Evolutionary conservation across 2,113 vertebrate species (phyloP).

Genomic region (Antechinus stuartii): DNA sequence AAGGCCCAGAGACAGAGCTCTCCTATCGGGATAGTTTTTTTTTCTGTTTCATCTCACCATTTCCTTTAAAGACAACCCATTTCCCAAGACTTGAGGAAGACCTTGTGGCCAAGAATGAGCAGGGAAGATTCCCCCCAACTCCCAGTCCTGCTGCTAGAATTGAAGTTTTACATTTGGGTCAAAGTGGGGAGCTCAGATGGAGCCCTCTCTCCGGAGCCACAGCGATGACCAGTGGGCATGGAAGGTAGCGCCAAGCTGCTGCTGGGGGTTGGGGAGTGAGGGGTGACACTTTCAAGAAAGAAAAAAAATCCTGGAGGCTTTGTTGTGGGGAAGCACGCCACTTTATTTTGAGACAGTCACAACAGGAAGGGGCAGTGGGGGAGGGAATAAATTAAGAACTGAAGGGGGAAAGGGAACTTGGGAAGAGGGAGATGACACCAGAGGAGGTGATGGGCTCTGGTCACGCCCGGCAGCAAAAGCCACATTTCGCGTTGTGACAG

Average conservation of each 20-base stretch:
- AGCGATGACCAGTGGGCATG: background rate
- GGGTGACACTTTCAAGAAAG: constrained; percentile 21
- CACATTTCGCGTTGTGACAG: constrained; percentile 83
- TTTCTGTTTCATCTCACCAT: background rate
- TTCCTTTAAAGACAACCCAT: background rate
- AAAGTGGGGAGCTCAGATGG: background rate
- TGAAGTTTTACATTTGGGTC: background rate
- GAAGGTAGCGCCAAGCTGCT: background rate
- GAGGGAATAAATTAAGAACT: constrained; percentile 69
- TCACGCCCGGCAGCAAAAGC: constrained; percentile 84
- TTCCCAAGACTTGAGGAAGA: background rate
- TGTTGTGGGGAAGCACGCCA: constrained; percentile 28
- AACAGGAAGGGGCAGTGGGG: background rate
- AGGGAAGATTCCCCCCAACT: background rate
- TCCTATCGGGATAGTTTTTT: background rate
- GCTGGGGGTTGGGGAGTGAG: background rate
- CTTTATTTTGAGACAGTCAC: constrained; percentile 62
- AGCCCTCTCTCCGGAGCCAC: background rate
- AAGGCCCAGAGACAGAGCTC: background rate
- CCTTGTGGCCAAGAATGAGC: background rate
- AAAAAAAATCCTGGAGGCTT: background rate
- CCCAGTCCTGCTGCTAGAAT: background rate
- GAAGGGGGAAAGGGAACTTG: accelerated
- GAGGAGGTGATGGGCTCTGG: background rate
- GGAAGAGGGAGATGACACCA: background rate